Evolutionary conservation across 2,888 invertebrate genomes (phyloP).

Genomic region (Agrypnus murinus): DNA sequence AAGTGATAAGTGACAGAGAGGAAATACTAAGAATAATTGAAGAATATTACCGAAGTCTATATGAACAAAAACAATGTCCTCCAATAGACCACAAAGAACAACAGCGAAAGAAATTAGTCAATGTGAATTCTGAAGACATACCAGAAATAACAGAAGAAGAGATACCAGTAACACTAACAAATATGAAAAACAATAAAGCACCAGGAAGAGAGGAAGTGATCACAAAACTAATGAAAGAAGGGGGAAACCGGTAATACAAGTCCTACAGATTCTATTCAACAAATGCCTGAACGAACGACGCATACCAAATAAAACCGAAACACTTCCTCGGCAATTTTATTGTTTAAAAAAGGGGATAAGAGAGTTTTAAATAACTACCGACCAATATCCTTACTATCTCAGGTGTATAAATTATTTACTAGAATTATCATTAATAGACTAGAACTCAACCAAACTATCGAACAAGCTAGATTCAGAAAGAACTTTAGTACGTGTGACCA

Average conservation of each 20-base stretch:
- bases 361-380: conserved; percentile 3
- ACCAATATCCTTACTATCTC: background rate
- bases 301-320: conserved; percentile 27
- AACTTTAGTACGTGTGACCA: conserved; percentile 13
- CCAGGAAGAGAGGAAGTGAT: conserved; percentile 16
- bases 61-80: too few relatives aligned
- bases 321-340: background rate
- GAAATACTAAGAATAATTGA: too few relatives aligned
- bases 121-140: conserved; percentile 1
- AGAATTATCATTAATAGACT: conserved; percentile 13
- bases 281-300: conserved; percentile 4
- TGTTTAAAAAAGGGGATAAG: conserved; percentile 19
- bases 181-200: conserved; percentile 13
- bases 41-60: too few relatives aligned
- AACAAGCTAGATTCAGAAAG: conserved; percentile 17
- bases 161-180: too few relatives aligned
- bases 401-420: conserved; percentile 14
- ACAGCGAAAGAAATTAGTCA: too few relatives aligned
- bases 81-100: too few relatives aligned
- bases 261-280: background rate
- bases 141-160: conserved; percentile 17
- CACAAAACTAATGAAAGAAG: background rate
- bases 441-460: conserved; percentile 8
- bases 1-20: too few relatives aligned
- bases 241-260: background rate